Conservation (phyloP, 2,113 vertebrate species). For the Hemiscyllium ocellatum region DNA sequence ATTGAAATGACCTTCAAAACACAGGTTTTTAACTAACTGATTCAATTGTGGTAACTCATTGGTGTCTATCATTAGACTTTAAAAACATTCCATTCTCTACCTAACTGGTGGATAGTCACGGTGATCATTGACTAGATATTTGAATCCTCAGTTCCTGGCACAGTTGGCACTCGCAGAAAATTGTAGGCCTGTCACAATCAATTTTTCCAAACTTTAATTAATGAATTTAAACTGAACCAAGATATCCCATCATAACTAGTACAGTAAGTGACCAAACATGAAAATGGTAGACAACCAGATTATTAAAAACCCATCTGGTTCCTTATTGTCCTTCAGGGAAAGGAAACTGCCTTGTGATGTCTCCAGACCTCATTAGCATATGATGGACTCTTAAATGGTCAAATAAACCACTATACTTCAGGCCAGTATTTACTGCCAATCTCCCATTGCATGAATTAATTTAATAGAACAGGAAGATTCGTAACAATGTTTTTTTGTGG, state of each 20-base stretch:
- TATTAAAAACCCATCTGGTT: not conserved
- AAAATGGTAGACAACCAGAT: too few species aligned
- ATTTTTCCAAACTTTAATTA: not conserved
- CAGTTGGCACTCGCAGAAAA: not conserved
- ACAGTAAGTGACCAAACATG: too few species aligned
- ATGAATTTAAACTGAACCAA: not conserved
- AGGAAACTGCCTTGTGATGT: not conserved
- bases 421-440: too few species aligned
- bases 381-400: too few species aligned
- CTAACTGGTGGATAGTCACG: too few species aligned
- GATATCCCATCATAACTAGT: not conserved
- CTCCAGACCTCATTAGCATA: not conserved
- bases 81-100: not conserved
- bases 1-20: not conserved
- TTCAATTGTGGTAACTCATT: not conserved
- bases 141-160: not conserved
- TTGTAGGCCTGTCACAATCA: not conserved
- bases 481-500: not conserved
- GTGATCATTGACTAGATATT: not conserved
- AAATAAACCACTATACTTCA: too few species aligned
- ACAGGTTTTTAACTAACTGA: not conserved
- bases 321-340: not conserved
- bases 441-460: too few species aligned
- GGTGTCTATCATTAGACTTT: not conserved
- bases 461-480: not conserved